phyloP scores from a whole-genome alignment of 2,113 vertebrate genomes.

The Oncorhynchus kisutch region DNA sequence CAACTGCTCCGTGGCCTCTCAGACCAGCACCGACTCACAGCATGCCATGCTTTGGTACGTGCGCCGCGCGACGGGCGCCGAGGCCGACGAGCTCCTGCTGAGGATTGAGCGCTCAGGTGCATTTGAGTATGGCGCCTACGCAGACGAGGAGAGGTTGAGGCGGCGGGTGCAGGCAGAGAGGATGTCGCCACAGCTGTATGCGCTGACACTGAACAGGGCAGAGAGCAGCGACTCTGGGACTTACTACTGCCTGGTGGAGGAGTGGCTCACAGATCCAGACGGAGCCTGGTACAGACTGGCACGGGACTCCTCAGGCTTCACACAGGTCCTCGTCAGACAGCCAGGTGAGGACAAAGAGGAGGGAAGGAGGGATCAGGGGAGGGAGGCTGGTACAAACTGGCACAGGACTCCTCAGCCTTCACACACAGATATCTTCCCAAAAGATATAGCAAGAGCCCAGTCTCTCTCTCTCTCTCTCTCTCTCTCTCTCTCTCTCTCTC shows the following conservation, averaged over 20 bases:
- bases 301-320: slow-evolving; percentile 84
- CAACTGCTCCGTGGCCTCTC: slow-evolving; percentile 86
- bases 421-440: slow-evolving; percentile 59
- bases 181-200: slow-evolving; percentile 82
- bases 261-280: slow-evolving; percentile 88
- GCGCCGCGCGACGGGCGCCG: slow-evolving; percentile 73
- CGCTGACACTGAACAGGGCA: slow-evolving; percentile 87
- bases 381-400: not conserved
- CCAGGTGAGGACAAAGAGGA: slow-evolving; percentile 85
- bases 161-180: slow-evolving; percentile 88
- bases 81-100: slow-evolving; percentile 87
- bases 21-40: slow-evolving; percentile 88
- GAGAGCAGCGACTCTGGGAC: slow-evolving; percentile 89
- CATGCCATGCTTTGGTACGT: slow-evolving; percentile 92
- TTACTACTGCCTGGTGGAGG: slow-evolving; percentile 96
- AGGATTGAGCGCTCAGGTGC: slow-evolving; percentile 85
- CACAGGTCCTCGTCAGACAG: slow-evolving; percentile 83
- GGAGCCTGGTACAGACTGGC: slow-evolving; percentile 87
- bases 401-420: slow-evolving; percentile 83
- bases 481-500: too few species aligned
- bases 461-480: too few species aligned
- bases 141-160: slow-evolving; percentile 86
- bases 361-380: slow-evolving; percentile 38
- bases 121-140: slow-evolving; percentile 88
- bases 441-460: not conserved